Conservation (phyloP, 92 coral and sea anemone genomes). For the Epizoanthus stellaris region DNA sequence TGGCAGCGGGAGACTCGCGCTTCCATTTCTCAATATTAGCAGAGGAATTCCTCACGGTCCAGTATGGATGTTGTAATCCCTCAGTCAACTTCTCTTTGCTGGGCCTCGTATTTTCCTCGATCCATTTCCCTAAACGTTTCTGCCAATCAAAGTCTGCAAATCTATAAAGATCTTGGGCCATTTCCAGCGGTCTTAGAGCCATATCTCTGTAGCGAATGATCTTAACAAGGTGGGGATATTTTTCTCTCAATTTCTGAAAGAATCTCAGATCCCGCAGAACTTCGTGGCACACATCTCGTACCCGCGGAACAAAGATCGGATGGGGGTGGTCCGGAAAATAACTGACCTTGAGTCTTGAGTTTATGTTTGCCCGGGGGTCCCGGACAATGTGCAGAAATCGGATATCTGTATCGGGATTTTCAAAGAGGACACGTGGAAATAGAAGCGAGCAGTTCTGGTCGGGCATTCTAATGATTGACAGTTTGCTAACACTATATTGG, state of each 20-base stretch:
- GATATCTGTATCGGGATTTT: slow-evolving; percentile 52
- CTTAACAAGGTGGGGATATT: slow-evolving; percentile 31
- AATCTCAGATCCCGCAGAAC: slow-evolving; percentile 51
- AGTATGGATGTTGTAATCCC: slow-evolving; percentile 27
- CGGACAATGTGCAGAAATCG: slow-evolving; percentile 63
- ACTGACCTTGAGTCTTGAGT: slow-evolving; percentile 48
- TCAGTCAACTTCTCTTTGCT: slow-evolving; percentile 38
- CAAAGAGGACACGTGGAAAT: slow-evolving; percentile 44
- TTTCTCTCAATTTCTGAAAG: slow-evolving; percentile 36
- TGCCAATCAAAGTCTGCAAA: slow-evolving; percentile 67
- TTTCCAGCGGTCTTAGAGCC: slow-evolving; percentile 50
- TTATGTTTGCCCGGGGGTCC: slow-evolving; percentile 62
- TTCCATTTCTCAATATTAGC: slow-evolving; percentile 61
- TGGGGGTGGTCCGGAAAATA: slow-evolving; percentile 44
- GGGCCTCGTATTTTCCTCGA: slow-evolving; percentile 48
- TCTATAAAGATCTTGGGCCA: slow-evolving; percentile 54
- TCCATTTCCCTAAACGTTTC: slow-evolving; percentile 47
- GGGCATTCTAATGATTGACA: slow-evolving; percentile 60
- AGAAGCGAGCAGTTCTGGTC: slow-evolving; percentile 54
- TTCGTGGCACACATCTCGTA: slow-evolving; percentile 52
- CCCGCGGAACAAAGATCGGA: slow-evolving; percentile 6
- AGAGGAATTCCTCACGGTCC: slow-evolving; percentile 57
- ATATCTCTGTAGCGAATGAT: slow-evolving; percentile 53
- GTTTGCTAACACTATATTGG: slow-evolving; percentile 56
- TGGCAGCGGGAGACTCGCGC: slow-evolving; percentile 43